phyloP scores from a whole-genome alignment of 2,113 vertebrate species.

The Ciconia boyciana region DNA sequence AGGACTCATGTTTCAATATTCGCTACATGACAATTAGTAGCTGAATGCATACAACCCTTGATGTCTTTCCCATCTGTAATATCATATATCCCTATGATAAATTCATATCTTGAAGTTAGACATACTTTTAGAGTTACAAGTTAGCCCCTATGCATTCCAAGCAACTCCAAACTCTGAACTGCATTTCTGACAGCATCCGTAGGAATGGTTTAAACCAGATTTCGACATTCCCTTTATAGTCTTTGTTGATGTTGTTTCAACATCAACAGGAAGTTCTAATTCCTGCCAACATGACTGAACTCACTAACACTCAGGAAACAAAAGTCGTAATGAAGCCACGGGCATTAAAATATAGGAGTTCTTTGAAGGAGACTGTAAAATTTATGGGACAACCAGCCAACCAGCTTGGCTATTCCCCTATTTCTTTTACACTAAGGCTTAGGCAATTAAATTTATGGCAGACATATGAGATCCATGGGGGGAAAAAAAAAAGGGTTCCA shows the following conservation, averaged over 20 bases:
- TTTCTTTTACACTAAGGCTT: not conserved
- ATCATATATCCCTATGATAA: not conserved
- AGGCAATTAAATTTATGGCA: not conserved
- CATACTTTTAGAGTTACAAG: not conserved
- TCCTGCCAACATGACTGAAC: slow-evolving; percentile 33
- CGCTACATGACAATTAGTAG: not conserved
- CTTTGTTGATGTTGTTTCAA: not conserved
- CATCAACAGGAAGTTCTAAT: slow-evolving; percentile 53
- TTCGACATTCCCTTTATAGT: slow-evolving; percentile 40
- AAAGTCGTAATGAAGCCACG: slow-evolving; percentile 9
- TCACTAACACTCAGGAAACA: slow-evolving; percentile 29
- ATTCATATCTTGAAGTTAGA: not conserved
- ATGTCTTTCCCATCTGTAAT: not conserved
- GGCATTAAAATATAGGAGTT: slow-evolving; percentile 5
- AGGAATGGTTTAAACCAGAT: slow-evolving; percentile 22
- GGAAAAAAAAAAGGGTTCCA: not conserved
- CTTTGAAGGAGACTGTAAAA: not conserved
- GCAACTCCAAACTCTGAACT: not conserved
- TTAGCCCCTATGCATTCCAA: not conserved
- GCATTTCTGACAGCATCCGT: not conserved
- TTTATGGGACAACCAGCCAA: not conserved
- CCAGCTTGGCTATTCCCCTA: not conserved
- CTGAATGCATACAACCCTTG: not conserved
- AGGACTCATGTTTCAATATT: not conserved
- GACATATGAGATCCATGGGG: not conserved